Evolutionary conservation across 2,888 invertebrate species (phyloP).

Genomic region (Strigamia crassipes): DNA sequence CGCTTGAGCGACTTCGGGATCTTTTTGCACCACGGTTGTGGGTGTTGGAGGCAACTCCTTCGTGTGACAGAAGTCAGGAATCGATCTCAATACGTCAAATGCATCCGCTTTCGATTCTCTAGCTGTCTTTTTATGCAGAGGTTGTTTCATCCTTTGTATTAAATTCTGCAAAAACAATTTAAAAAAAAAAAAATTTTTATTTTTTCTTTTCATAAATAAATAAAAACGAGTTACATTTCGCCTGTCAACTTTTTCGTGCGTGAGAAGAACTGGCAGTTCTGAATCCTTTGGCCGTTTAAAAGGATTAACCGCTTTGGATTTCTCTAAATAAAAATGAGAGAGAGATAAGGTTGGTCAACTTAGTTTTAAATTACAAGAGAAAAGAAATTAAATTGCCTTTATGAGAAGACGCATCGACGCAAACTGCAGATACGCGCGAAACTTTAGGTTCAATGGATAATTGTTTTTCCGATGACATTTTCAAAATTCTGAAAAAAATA

Average conservation of each 20-base stretch:
- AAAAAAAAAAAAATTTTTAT: too few relatives aligned
- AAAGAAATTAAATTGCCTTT: background rate
- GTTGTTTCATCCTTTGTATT: constrained; percentile 7
- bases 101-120: background rate
- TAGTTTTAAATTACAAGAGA: background rate
- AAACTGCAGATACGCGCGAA: background rate
- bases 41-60: constrained; percentile 2
- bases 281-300: constrained; percentile 17
- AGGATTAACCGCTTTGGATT: background rate
- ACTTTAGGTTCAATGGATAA: background rate
- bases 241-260: background rate
- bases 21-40: background rate
- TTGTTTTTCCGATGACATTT: background rate
- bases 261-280: background rate
- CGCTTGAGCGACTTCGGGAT: background rate
- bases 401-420: background rate
- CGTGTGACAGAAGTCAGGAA: background rate
- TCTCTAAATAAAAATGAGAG: background rate
- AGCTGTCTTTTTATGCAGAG: background rate
- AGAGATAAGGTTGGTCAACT: background rate
- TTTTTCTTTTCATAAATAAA: background rate
- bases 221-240: background rate
- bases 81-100: background rate
- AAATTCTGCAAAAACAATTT: background rate
- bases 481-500: background rate